A percentile compares a stretch with the other conserved stretches of the same genome.
Evolutionary conservation across 2,888 invertebrate species (phyloP).

Genomic region (Pterobdella sp.): DNA sequence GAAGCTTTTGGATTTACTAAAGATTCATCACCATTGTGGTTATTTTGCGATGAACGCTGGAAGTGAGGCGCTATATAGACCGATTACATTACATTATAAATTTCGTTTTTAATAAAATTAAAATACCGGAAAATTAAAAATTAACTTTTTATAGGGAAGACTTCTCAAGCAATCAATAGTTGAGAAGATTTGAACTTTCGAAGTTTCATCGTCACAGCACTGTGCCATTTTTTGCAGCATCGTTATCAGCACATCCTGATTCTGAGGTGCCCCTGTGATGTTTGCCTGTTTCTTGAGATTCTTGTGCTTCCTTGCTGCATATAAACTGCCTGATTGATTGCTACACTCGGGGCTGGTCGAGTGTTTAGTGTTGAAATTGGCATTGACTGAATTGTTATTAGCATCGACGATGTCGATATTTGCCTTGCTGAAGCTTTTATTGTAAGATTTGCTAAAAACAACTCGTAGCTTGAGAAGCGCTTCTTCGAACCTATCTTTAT

Average conservation of each 20-base stretch:
- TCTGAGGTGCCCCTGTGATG: neutral
- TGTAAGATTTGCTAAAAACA: neutral
- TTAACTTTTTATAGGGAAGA: neutral
- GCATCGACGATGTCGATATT: neutral
- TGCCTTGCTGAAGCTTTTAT: neutral
- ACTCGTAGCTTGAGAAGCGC: neutral
- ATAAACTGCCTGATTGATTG: neutral
- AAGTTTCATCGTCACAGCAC: neutral
- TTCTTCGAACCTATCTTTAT: slow-evolving; percentile 2
- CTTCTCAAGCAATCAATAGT: neutral
- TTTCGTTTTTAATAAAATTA: no score
- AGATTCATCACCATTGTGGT: no score
- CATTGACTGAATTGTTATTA: neutral
- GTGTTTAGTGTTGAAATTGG: neutral
- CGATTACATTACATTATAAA: no score
- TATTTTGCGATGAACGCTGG: no score
- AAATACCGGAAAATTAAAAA: no score
- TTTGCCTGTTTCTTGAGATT: neutral
- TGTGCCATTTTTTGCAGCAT: neutral
- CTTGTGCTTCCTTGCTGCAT: neutral
- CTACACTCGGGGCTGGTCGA: neutral
- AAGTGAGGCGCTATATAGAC: no score
- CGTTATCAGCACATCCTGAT: neutral
- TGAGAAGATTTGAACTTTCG: neutral
- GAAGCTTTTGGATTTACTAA: no score